Base-by-base conservation (phyloP, 2,797 vertebrate genomes). In the Dromococcyx pavoninus region DNA sequence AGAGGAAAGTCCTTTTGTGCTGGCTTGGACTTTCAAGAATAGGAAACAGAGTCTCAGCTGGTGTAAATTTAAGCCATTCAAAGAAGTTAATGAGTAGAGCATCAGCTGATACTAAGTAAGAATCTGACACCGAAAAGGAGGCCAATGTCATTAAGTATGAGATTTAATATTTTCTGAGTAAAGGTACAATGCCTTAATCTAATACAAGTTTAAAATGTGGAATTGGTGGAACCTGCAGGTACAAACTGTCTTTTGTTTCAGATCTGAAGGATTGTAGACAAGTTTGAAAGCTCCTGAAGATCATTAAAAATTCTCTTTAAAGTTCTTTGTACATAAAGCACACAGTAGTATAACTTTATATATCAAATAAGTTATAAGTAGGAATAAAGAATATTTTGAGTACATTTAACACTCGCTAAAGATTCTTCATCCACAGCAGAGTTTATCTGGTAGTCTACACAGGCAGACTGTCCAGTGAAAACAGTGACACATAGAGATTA, bases 1-100 rank as follows among this genome's bases (percentile, higher is more conserved):
- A 79, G 93, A 96, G 85, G 94, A 92, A 94, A 97, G 93, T 95
- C 91, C 62, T 91, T 93, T 97, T 95, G 53, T 88, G 64, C 72
- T 88, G 83, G 41, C 72, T 90, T 62, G 41, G 81, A 50, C 97
- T 97, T 93, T 91, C 61, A 87, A 90, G 62, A 88, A 78, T 76
- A 94, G 33, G 91, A 92, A 82, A 28, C 79, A 94, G 66, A 95
- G 92, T 79, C 86, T 96, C 91, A 93, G 70, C 51, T 75, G 66
- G 82, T 93, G 62, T 93, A 91, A 96, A 96, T 95, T 93, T 81
- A 90, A 91, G 77, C 64, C 60, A 64, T 93, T 90, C 60, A 79
- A 67, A 92, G 66, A 61, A 79, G 53, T 25, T 88, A 88, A 92
- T 84, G 70, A 94, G 57, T 54, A 33, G 71, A 73, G 50, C 60